Evolutionary conservation across 2,888 invertebrate genomes (phyloP).

Genomic region (Macrosiphum euphorbiae): DNA sequence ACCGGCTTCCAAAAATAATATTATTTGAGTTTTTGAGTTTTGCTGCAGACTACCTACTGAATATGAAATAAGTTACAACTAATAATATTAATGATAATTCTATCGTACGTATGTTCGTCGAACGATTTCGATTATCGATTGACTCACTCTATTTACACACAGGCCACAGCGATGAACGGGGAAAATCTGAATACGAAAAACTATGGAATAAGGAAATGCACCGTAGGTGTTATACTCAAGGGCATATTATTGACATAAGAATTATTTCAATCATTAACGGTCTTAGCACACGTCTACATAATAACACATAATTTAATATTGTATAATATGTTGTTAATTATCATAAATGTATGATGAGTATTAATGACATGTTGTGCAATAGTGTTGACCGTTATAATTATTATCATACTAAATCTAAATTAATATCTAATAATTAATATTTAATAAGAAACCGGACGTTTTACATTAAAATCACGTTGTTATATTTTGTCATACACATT

Average conservation of each 20-base stretch:
- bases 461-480: not conserved
- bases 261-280: not conserved
- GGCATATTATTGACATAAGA: not conserved
- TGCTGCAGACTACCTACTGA: not conserved
- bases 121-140: not conserved
- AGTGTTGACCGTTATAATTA: not conserved
- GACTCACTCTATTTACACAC: not conserved
- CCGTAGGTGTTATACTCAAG: not conserved
- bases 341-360: not conserved
- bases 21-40: not conserved
- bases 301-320: not conserved
- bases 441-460: not conserved
- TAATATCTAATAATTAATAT: not conserved
- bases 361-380: not conserved
- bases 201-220: not conserved
- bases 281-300: not conserved
- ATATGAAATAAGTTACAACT: not conserved
- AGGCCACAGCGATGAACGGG: not conserved
- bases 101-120: not conserved
- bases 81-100: not conserved
- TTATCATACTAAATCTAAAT: not conserved
- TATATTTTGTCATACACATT: not conserved
- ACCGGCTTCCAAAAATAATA: not conserved
- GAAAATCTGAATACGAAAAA: not conserved
- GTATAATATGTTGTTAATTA: not conserved